phyloP scores from a whole-genome alignment of 2,888 invertebrate species.

The Spodoptera exigua region DNA sequence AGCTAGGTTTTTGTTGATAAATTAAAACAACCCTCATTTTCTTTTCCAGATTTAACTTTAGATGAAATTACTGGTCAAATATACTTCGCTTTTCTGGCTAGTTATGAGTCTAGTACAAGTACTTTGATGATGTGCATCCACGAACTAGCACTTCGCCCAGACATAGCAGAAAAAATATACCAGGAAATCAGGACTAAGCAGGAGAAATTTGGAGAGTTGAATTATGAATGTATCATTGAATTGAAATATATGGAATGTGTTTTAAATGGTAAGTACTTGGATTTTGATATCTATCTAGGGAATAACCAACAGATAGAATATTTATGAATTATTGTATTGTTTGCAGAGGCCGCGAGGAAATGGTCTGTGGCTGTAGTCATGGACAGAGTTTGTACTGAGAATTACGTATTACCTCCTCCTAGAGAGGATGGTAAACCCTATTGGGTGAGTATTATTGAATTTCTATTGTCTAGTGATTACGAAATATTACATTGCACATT shows the following conservation, averaged over 20 bases:
- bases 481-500: too few species aligned
- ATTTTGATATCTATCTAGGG: too few species aligned
- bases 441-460: slow-evolving; percentile 47
- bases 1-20: background rate
- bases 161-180: slow-evolving; percentile 79
- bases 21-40: slow-evolving; percentile 4
- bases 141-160: slow-evolving; percentile 67
- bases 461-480: too few species aligned
- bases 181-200: slow-evolving; percentile 69
- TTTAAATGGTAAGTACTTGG: slow-evolving; percentile 65
- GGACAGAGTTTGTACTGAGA: slow-evolving; percentile 82
- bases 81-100: slow-evolving; percentile 79
- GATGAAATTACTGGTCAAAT: slow-evolving; percentile 79
- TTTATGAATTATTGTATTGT: too few species aligned
- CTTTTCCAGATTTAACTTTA: slow-evolving; percentile 72
- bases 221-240: slow-evolving; percentile 67
- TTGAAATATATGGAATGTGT: slow-evolving; percentile 74
- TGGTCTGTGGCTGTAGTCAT: slow-evolving; percentile 78
- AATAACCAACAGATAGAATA: too few species aligned
- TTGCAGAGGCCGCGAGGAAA: slow-evolving; percentile 45
- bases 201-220: slow-evolving; percentile 58
- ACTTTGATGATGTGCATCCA: slow-evolving; percentile 73
- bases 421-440: slow-evolving; percentile 65
- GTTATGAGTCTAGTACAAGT: slow-evolving; percentile 77
- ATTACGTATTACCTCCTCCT: slow-evolving; percentile 72